phyloP scores from a whole-genome alignment of 2,797 vertebrate species.

The Neomorphus geoffroyi region DNA sequence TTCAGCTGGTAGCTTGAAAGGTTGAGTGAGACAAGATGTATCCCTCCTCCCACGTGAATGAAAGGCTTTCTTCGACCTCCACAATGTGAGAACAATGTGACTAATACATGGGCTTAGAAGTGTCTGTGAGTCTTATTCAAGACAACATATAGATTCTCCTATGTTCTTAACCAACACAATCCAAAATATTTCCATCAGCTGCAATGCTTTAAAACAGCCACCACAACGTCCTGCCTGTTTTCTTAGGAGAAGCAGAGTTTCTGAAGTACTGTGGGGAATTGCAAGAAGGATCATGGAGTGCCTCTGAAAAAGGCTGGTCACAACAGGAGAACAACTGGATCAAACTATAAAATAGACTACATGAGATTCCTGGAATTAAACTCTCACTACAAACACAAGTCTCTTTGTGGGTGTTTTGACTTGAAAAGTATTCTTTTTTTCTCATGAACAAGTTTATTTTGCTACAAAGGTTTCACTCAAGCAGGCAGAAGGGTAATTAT shows the following conservation, averaged over 20 bases:
- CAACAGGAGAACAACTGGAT: rapidly evolving
- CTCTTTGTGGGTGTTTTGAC: neutral
- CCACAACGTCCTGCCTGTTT: neutral
- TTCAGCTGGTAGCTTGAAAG: neutral
- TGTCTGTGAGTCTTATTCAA: neutral
- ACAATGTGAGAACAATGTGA: neutral
- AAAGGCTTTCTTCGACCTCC: neutral
- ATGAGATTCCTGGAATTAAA: neutral
- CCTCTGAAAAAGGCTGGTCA: neutral
- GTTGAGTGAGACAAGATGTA: neutral
- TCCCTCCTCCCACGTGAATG: neutral
- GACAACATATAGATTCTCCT: neutral
- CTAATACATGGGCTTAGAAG: neutral
- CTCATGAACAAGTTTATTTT: neutral
- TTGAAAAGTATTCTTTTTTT: neutral
- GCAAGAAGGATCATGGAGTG: rapidly evolving
- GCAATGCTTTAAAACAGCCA: neutral
- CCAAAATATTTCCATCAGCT: neutral
- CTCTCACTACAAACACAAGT: neutral
- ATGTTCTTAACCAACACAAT: neutral
- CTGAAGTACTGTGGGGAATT: neutral
- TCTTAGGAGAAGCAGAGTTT: neutral
- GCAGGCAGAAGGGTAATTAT: neutral
- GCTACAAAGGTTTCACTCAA: neutral
- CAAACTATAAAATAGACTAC: neutral